phyloP scores from a whole-genome alignment of 2,888 invertebrate species.

The Agrochola circellaris region DNA sequence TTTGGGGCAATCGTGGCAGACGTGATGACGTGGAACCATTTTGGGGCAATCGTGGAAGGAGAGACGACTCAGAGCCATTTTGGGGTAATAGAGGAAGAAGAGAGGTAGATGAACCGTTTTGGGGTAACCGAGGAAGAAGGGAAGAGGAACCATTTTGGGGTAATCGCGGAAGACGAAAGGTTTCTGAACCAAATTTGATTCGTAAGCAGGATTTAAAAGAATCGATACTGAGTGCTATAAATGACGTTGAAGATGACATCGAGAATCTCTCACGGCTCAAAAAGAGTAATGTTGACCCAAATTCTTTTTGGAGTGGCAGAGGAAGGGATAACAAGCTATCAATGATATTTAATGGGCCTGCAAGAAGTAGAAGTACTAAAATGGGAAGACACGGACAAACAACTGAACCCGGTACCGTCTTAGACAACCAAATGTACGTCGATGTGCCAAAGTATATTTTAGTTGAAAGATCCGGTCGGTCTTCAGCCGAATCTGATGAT shows the following conservation, averaged over 20 bases:
- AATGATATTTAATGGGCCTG: slow-evolving; percentile 72
- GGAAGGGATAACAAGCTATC: slow-evolving; percentile 78
- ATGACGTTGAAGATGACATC: slow-evolving; percentile 76
- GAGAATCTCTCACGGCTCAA: slow-evolving; percentile 76
- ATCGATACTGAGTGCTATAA: slow-evolving; percentile 75
- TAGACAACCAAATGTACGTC: slow-evolving; percentile 85
- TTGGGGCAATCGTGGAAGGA: slow-evolving; percentile 77
- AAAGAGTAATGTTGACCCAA: slow-evolving; percentile 63
- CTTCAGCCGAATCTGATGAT: slow-evolving; percentile 82
- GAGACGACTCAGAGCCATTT: slow-evolving; percentile 75
- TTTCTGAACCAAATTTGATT: slow-evolving; percentile 73
- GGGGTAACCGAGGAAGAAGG: slow-evolving; percentile 85
- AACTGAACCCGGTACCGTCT: slow-evolving; percentile 76
- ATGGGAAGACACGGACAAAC: slow-evolving; percentile 63
- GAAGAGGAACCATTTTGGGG: slow-evolving; percentile 86
- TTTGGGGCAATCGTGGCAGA: slow-evolving; percentile 88
- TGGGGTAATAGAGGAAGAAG: slow-evolving; percentile 81
- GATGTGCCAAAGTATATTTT: slow-evolving; percentile 90
- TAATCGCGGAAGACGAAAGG: slow-evolving; percentile 80
- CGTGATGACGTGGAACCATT: slow-evolving; percentile 77
- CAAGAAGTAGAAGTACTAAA: slow-evolving; percentile 58
- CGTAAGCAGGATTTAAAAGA: slow-evolving; percentile 77
- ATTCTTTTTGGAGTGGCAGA: slow-evolving; percentile 77
- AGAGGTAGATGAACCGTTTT: slow-evolving; percentile 81
- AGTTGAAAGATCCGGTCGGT: slow-evolving; percentile 86